These are phyloP conservation scores for Variabilichromis moorii DNA, from an alignment of 2,113 vertebrate species.

Conservation along the genomic window DNA sequence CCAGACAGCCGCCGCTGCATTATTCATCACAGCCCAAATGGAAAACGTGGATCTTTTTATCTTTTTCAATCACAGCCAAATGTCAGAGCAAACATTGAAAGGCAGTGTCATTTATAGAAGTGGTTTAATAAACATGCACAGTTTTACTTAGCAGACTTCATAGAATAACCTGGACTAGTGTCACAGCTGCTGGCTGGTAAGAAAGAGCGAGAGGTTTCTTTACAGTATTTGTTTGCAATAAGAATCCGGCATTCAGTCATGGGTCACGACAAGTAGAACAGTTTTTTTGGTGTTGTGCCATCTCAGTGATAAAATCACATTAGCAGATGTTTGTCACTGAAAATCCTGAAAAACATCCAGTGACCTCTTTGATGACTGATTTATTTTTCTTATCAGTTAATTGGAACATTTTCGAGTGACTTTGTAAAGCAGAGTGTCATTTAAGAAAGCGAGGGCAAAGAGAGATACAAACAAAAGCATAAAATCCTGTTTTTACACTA, in stretches of 20 bases:
- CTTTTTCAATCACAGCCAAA: constrained; percentile 4
- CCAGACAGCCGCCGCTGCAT: constrained; percentile 1
- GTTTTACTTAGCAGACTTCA: background rate
- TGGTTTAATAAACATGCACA: background rate
- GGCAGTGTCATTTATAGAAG: background rate
- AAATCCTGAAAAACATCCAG: background rate
- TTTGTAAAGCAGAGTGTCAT: background rate
- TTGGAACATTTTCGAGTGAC: background rate
- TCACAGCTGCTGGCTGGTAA: background rate
- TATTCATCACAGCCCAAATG: background rate
- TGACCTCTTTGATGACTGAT: background rate
- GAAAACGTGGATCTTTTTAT: background rate
- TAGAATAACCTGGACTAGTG: background rate
- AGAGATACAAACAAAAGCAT: background rate
- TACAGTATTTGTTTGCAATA: background rate
- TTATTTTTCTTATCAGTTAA: constrained; percentile 20
- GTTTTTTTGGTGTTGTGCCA: background rate
- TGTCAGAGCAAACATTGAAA: background rate
- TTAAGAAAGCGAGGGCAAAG: background rate
- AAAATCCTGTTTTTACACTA: background rate
- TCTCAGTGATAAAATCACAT: background rate
- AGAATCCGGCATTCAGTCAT: background rate
- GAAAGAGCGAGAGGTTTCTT: background rate
- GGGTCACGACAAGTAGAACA: background rate
- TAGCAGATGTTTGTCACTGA: background rate